Base-by-base conservation (phyloP, 2,888 invertebrate species). In the Pyrrhia umbra region DNA sequence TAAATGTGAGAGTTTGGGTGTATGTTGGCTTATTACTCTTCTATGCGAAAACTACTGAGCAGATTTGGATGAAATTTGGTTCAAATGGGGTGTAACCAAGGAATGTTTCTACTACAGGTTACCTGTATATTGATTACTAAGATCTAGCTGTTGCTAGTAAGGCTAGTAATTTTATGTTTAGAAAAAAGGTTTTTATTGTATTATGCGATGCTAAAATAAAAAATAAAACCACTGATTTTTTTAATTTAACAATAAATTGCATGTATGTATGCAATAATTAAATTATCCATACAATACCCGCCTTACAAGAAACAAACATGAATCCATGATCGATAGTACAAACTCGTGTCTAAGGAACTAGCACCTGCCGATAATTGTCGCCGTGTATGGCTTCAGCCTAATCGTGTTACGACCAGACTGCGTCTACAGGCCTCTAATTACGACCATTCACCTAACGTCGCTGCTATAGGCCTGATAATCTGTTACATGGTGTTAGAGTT, bases 331-430 rank as follows among this genome's bases (percentile, higher is more conserved):
- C 77, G 73, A 75, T 67, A 74, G 81, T 62, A 69, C 59, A 49
- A 65, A 63, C 64, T 45, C 40, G 57, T 64, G 66, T 79, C 81
- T 81, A 58, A 77, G 71, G 68, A 57, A 64, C 63, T 68, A 40
- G 51, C 75, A 78, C 67, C 76, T 79, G 64, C 46, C 66, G 37
- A 77, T 81, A 78, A 81, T 80, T 80, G 75, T 72, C 80, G 56
- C 77, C 57, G 37, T 52, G 58, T 82, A 78, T 9, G 84, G 84
- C 75, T 84, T 84, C 85, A 57, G n/a, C 50, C 57, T 84, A 85
- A 84, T 84, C 85, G 77, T 54, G 78, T 84, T 84, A 84, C 61
- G 5, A 57, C 52, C 70, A 75, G 70, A 74, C 72, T 61, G 46
- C 61, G 70, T 75, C 72, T 79, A 81, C 65, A 61, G 51, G 79